A percentile compares a stretch with the other conserved stretches of the same genome.
Conservation (phyloP, 2,113 vertebrate species). For the Tachycineta bicolor region DNA sequence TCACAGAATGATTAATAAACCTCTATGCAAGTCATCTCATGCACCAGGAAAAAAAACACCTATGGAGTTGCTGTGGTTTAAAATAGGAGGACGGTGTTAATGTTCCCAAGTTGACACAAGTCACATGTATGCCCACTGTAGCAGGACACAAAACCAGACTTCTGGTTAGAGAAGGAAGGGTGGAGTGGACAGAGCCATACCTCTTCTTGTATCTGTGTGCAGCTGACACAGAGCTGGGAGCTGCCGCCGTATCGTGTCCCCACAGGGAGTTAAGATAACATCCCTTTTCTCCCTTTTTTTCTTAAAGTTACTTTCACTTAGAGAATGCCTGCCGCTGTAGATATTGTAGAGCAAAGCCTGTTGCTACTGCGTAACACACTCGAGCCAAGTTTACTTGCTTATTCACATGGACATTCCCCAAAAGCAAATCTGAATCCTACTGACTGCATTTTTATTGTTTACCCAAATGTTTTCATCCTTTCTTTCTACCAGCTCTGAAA, state of each 20-base stretch:
- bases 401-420: not conserved
- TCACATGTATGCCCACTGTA: not conserved
- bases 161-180: not conserved
- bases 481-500: not conserved
- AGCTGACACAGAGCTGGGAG: not conserved
- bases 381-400: not conserved
- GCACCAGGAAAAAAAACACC: not conserved
- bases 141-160: not conserved
- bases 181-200: not conserved
- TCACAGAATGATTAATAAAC: not conserved
- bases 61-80: not conserved
- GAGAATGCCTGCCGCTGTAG: not conserved
- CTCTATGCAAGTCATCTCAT: not conserved
- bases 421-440: not conserved
- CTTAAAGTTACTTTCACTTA: not conserved
- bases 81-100: not conserved
- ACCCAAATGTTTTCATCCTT: not conserved
- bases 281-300: not conserved
- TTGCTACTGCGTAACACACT: not conserved
- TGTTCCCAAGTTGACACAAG: not conserved
- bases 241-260: not conserved
- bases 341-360: not conserved
- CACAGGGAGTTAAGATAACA: not conserved
- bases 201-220: not conserved
- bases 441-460: not conserved